phyloP scores from a whole-genome alignment of 2,888 invertebrate genomes.

The Drosophila atripex region DNA sequence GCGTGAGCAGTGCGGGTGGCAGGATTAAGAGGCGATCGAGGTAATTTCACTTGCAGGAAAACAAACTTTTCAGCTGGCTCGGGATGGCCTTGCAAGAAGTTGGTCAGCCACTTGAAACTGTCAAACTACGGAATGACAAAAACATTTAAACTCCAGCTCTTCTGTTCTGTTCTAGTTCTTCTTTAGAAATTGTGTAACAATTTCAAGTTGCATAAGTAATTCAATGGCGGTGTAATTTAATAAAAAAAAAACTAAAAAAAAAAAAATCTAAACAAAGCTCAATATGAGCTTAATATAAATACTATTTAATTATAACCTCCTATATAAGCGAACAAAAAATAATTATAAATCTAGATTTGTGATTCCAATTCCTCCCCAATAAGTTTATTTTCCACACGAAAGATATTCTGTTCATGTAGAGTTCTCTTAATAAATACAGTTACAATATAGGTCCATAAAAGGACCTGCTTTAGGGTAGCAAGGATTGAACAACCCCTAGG shows the following conservation, averaged over 20 bases:
- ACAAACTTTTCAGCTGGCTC: constrained; percentile 12
- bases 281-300: too few relatives aligned
- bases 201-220: background rate
- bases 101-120: background rate
- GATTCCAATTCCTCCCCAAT: background rate
- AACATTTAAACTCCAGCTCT: constrained; percentile 10
- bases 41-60: constrained; percentile 33
- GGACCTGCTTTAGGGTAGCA: constrained; percentile 1
- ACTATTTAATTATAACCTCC: too few relatives aligned
- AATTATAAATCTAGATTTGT: background rate
- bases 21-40: constrained; percentile 77
- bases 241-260: too few relatives aligned
- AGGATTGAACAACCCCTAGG: constrained; percentile 34
- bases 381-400: background rate
- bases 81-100: background rate
- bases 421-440: background rate
- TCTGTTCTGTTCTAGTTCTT: background rate
- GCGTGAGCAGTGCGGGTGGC: constrained; percentile 70
- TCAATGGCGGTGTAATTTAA: background rate
- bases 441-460: background rate
- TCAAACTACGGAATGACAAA: constrained; percentile 5
- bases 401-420: background rate
- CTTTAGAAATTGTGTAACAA: constrained; percentile 15
- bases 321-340: background rate
- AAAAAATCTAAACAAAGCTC: too few relatives aligned